These are phyloP conservation scores for Antennarius striatus DNA, from an alignment of 2,113 vertebrate genomes.

Conservation along the genomic window DNA sequence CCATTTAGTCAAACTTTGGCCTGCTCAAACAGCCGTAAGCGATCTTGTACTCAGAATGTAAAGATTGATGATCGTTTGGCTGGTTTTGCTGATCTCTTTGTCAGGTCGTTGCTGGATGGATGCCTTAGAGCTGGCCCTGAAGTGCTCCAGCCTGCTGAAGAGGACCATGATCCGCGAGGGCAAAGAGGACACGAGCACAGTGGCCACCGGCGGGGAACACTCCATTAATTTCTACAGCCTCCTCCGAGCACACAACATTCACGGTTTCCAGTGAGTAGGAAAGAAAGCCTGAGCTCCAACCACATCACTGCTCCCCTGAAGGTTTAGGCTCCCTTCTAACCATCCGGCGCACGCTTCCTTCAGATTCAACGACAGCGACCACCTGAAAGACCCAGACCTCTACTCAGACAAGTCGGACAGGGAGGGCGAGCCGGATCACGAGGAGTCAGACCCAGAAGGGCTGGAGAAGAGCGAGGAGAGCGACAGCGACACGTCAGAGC, in stretches of 20 bases:
- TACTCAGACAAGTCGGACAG: conserved; percentile 98
- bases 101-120: conserved; percentile 99
- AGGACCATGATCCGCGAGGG: conserved; percentile 98
- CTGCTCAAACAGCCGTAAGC: no score
- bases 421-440: conserved; percentile 92
- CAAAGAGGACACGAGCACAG: conserved; percentile 90
- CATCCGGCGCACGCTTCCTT: rapidly evolving
- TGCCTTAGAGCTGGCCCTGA: conserved; percentile 95
- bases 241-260: conserved; percentile 91
- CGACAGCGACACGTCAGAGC: conserved; percentile 93
- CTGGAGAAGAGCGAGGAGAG: conserved; percentile 97
- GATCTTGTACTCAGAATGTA: no score
- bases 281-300: neutral
- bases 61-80: no score
- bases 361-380: conserved; percentile 92
- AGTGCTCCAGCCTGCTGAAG: conserved; percentile 95
- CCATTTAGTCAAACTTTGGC: no score
- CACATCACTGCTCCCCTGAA: neutral
- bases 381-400: conserved; percentile 93
- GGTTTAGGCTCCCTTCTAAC: neutral
- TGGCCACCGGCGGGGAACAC: conserved; percentile 79
- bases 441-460: conserved; percentile 94
- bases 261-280: conserved; percentile 87
- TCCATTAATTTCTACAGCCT: conserved; percentile 93
- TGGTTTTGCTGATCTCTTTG: neutral